Percentiles rank a stretch among this genome's conserved stretches.
Evolutionary conservation across 2,888 invertebrate genomes (phyloP).

Genomic region (Podotricha telesiphe): DNA sequence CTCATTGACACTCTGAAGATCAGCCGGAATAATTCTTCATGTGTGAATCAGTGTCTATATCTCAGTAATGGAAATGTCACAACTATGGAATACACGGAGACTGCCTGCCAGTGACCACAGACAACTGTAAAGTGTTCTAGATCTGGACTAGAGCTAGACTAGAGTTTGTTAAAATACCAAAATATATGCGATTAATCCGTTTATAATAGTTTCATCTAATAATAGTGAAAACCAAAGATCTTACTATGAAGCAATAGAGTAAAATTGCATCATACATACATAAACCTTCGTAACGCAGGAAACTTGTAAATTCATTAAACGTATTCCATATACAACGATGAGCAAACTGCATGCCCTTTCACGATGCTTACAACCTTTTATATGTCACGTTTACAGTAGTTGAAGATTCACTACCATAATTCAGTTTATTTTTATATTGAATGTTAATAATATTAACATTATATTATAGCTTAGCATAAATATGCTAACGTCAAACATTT

Average conservation of each 20-base stretch:
- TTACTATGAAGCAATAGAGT: neutral
- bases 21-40: slow-evolving; percentile 15
- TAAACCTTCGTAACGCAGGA: neutral
- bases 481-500: too few species aligned
- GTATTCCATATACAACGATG: slow-evolving; percentile 19
- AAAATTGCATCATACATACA: neutral
- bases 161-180: too few species aligned
- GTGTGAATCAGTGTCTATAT: slow-evolving; percentile 52
- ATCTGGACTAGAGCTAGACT: too few species aligned
- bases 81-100: too few species aligned
- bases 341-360: slow-evolving; percentile 27
- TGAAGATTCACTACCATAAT: neutral
- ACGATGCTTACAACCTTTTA: slow-evolving; percentile 28
- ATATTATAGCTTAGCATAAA: too few species aligned
- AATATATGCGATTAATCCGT: too few species aligned
- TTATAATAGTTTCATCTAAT: too few species aligned
- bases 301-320: slow-evolving; percentile 15
- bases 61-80: slow-evolving; percentile 52
- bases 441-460: neutral
- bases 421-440: neutral
- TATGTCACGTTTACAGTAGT: slow-evolving; percentile 27
- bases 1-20: neutral
- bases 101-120: too few species aligned
- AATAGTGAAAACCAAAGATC: too few species aligned
- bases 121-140: too few species aligned